Conservation (phyloP, 2,888 invertebrate species). For the Spisula solida region DNA sequence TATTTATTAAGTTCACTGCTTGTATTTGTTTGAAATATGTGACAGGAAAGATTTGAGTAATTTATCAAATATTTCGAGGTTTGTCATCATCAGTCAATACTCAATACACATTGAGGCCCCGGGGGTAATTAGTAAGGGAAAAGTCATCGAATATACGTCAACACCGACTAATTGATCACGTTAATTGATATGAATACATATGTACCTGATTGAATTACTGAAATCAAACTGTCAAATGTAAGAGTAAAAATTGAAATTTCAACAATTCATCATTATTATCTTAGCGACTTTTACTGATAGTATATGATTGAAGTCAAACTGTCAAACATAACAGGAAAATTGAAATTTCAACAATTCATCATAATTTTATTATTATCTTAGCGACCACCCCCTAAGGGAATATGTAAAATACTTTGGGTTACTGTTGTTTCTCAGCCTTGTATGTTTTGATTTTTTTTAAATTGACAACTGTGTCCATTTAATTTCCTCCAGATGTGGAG, state of each 20-base stretch:
- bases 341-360: constrained; percentile 9
- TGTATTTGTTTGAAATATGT: neutral
- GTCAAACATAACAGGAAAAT: constrained; percentile 14
- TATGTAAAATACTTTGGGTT: neutral
- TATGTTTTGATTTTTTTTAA: no score
- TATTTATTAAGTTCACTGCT: neutral
- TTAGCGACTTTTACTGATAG: no score
- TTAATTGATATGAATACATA: constrained; percentile 28
- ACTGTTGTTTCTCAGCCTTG: neutral
- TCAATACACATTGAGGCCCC: constrained; percentile 17
- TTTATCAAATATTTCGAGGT: neutral
- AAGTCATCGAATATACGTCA: constrained; percentile 12
- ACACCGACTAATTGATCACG: neutral
- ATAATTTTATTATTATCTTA: neutral
- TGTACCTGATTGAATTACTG: no score
- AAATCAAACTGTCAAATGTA: no score
- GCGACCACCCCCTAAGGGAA: neutral
- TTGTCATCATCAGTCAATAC: constrained; percentile 13
- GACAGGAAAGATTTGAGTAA: constrained; percentile 23
- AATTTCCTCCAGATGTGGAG: no score
- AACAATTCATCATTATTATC: no score
- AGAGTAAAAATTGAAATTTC: no score
- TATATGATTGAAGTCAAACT: constrained; percentile 18
- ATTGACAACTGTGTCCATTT: no score
- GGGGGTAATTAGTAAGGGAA: constrained; percentile 20